Conservation (phyloP, 2,797 vertebrate genomes). For the Smutsia gigantea region DNA sequence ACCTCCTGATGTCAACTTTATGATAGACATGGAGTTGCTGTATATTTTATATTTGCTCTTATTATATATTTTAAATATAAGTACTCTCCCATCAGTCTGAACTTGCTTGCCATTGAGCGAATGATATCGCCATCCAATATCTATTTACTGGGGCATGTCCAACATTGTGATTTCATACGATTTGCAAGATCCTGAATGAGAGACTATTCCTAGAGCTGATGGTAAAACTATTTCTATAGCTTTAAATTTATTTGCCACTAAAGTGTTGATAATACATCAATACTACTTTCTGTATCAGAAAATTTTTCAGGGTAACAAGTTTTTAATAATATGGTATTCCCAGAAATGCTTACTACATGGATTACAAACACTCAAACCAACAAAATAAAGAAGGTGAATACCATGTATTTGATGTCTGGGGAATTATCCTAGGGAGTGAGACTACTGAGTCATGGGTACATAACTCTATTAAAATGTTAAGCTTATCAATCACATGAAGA, state of each 20-base stretch:
- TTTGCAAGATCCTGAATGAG: not conserved
- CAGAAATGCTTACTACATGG: not conserved
- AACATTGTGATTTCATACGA: not conserved
- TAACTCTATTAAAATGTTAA: not conserved
- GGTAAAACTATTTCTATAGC: not conserved
- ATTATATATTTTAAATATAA: not conserved
- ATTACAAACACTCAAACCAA: not conserved
- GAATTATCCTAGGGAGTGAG: not conserved
- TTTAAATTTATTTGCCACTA: not conserved
- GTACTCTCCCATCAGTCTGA: not conserved
- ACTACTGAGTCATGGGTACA: not conserved
- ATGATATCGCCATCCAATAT: not conserved
- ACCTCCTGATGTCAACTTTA: not conserved
- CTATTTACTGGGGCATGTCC: not conserved
- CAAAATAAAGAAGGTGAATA: not conserved
- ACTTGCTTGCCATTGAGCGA: not conserved
- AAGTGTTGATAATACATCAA: not conserved
- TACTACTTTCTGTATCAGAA: not conserved
- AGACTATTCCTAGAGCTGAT: not conserved
- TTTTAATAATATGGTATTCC: not conserved
- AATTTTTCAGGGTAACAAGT: not conserved
- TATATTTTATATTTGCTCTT: not conserved
- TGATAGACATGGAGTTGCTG: not conserved
- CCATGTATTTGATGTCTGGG: not conserved
- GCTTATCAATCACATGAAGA: not conserved